These are phyloP conservation scores for Charanyca ferruginea DNA, from an alignment of 2,888 invertebrate genomes.

Conservation along the genomic window DNA sequence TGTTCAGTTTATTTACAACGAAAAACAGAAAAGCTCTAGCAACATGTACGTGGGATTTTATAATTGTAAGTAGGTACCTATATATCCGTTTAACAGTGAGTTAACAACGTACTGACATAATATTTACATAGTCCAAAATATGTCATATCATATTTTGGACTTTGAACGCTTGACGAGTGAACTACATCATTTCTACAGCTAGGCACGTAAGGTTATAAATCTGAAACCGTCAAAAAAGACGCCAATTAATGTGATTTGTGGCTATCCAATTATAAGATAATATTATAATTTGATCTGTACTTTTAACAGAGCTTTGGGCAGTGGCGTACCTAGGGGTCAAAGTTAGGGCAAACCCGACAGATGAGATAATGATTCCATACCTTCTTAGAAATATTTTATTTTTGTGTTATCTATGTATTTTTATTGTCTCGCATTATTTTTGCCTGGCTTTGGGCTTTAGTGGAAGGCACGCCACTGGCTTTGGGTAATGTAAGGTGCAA, in stretches of 20 bases:
- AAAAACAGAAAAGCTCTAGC: neutral
- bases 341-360: no score
- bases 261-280: slow-evolving; percentile 21
- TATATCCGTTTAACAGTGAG: neutral
- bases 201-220: slow-evolving; percentile 28
- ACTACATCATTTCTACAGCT: neutral
- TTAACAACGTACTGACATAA: neutral
- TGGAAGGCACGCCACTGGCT: no score
- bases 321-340: no score
- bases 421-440: no score
- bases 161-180: slow-evolving; percentile 7
- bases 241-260: slow-evolving; percentile 21
- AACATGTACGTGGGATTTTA: no score
- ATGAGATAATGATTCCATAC: no score
- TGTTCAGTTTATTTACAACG: neutral
- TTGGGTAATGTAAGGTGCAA: neutral
- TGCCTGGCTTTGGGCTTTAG: no score
- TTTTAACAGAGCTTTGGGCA: slow-evolving; percentile 12
- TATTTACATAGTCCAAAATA: slow-evolving; percentile 5
- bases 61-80: no score
- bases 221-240: slow-evolving; percentile 1
- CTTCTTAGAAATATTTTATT: no score
- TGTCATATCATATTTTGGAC: neutral
- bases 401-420: no score
- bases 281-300: neutral